Conservation (phyloP, 2,113 vertebrate genomes). For the Leucopsar rothschildi region DNA sequence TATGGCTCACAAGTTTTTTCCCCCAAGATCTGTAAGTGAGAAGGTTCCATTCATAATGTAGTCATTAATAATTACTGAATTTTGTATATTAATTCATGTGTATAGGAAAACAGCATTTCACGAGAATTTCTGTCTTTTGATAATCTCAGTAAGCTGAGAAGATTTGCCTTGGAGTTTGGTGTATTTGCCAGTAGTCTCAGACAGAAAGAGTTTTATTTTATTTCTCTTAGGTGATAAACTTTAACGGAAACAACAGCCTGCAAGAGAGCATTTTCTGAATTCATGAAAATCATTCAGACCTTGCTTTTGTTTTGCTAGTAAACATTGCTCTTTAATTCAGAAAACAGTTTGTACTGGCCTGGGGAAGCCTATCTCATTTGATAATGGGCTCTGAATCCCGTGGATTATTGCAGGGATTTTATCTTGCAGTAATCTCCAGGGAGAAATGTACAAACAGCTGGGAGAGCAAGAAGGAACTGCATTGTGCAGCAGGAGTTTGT, state of each 20-base stretch:
- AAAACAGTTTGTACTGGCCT: slow-evolving; percentile 61
- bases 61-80: not conserved
- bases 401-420: slow-evolving; percentile 92
- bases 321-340: slow-evolving; percentile 63
- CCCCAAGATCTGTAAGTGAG: not conserved
- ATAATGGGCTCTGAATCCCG: slow-evolving; percentile 83
- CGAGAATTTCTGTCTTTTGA: not conserved
- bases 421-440: slow-evolving; percentile 79
- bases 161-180: not conserved
- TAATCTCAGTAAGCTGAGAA: not conserved
- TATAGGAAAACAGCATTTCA: not conserved
- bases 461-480: slow-evolving; percentile 56
- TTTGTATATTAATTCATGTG: not conserved
- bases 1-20: no score
- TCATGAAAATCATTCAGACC: not conserved
- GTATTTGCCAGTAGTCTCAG: not conserved
- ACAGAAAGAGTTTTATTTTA: not conserved
- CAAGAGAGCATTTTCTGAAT: not conserved
- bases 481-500: not conserved
- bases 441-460: slow-evolving; percentile 75
- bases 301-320: slow-evolving; percentile 35
- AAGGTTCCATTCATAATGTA: not conserved
- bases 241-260: not conserved
- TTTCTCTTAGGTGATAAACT: not conserved
- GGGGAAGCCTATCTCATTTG: slow-evolving; percentile 75